Evolutionary conservation across 1,140 invertebrate genomes (phyloP).

Genomic region (Lethrus apterus): DNA sequence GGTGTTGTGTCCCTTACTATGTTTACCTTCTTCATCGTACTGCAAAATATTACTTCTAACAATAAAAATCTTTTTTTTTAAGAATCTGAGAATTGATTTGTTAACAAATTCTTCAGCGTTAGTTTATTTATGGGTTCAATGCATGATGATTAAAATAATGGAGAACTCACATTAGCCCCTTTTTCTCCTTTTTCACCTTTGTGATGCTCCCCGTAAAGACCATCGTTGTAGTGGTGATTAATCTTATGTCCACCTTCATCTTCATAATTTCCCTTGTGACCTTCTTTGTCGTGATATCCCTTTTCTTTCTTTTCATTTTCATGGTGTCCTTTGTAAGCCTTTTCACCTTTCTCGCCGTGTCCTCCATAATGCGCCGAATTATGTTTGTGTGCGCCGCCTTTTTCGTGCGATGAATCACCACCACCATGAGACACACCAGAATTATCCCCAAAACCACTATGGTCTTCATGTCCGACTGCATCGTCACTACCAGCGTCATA

Average conservation of each 20-base stretch:
- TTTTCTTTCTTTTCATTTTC: constrained; percentile 52
- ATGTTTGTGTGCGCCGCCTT: constrained; percentile 46
- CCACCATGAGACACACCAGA: constrained; percentile 2
- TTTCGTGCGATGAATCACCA: constrained; percentile 32
- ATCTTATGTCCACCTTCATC: constrained; percentile 52
- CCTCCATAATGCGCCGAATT: constrained; percentile 49
- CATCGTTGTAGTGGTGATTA: constrained; percentile 53
- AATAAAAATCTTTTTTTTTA: too few relatives aligned
- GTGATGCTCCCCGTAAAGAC: constrained; percentile 52
- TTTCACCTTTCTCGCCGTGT: constrained; percentile 49
- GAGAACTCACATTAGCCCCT: constrained; percentile 31
- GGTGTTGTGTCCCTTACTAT: constrained; percentile 52
- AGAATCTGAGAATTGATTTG: too few relatives aligned
- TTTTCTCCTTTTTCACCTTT: constrained; percentile 52
- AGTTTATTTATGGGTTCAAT: background rate
- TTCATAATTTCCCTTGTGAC: constrained; percentile 49
- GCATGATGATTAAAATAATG: background rate
- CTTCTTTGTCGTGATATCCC: constrained; percentile 53
- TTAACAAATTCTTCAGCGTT: background rate
- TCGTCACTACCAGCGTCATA: constrained; percentile 5
- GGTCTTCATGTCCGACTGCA: constrained; percentile 1
- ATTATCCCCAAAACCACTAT: constrained; percentile 10
- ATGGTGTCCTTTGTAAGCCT: constrained; percentile 52
- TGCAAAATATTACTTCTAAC: too few relatives aligned
- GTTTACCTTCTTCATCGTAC: constrained; percentile 49